Conservation (phyloP, 2,888 invertebrate genomes). For the Drosophila koepferae region DNA sequence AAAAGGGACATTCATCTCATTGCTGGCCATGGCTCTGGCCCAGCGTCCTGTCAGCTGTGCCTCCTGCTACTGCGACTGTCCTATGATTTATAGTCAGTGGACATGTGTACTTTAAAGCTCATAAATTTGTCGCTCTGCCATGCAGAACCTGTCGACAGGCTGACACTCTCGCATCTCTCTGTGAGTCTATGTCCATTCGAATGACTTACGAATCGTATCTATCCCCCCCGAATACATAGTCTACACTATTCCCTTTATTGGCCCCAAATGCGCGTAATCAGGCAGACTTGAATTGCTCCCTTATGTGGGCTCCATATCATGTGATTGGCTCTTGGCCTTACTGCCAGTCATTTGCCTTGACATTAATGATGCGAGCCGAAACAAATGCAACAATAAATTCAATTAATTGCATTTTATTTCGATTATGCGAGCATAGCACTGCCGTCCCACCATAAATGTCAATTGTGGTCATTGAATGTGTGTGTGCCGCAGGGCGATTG, state of each 20-base stretch:
- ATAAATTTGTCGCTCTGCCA: constrained; percentile 74
- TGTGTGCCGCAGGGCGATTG: background rate
- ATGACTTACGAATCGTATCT: background rate
- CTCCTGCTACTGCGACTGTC: constrained; percentile 34
- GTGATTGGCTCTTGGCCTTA: constrained; percentile 43
- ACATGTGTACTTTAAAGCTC: constrained; percentile 83
- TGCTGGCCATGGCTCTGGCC: constrained; percentile 14
- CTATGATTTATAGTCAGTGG: constrained; percentile 81
- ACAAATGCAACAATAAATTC: constrained; percentile 78
- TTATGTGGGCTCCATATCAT: constrained; percentile 4
- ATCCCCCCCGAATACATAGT: background rate
- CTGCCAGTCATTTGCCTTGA: constrained; percentile 40
- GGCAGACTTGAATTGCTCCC: constrained; percentile 6
- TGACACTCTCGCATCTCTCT: constrained; percentile 23
- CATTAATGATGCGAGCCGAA: constrained; percentile 52
- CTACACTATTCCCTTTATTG: constrained; percentile 1
- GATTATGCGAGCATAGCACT: constrained; percentile 51
- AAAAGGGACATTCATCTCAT: constrained; percentile 56
- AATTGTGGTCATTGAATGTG: constrained; percentile 68
- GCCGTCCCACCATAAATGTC: constrained; percentile 60
- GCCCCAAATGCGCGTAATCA: constrained; percentile 12
- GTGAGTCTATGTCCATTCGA: background rate
- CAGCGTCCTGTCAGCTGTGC: constrained; percentile 37
- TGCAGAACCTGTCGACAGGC: constrained; percentile 41
- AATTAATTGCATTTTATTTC: constrained; percentile 81